A percentile compares a stretch with the other conserved stretches of the same genome.
Conservation (phyloP, 2,888 invertebrate species). For the Eumerus sabulonum region DNA sequence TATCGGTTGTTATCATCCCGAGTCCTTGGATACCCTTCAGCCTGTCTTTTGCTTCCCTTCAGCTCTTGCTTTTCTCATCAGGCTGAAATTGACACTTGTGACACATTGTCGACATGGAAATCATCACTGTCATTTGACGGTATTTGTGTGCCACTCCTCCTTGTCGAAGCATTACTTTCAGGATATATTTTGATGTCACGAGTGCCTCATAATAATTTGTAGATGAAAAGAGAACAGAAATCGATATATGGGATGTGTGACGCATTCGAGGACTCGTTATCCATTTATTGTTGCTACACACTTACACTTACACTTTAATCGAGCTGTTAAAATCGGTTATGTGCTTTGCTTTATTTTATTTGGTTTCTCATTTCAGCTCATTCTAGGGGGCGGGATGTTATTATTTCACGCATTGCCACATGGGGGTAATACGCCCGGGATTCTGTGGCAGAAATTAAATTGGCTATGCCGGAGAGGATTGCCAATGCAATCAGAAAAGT, state of each 20-base stretch:
- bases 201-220: slow-evolving; percentile 65
- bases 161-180: slow-evolving; percentile 32
- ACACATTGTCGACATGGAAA: slow-evolving; percentile 63
- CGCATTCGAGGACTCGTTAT: slow-evolving; percentile 33
- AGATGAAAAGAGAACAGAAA: slow-evolving; percentile 44
- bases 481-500: slow-evolving; percentile 42
- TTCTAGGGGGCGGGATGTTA: not conserved
- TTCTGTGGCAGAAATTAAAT: slow-evolving; percentile 36
- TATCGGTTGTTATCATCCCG: too few relatives aligned
- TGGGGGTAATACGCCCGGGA: slow-evolving; percentile 29
- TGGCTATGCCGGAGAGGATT: slow-evolving; percentile 24
- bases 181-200: slow-evolving; percentile 33
- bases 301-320: slow-evolving; percentile 37
- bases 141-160: slow-evolving; percentile 15
- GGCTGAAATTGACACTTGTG: slow-evolving; percentile 48
- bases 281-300: slow-evolving; percentile 23
- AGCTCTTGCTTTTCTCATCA: slow-evolving; percentile 5
- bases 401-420: slow-evolving; percentile 19
- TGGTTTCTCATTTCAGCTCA: slow-evolving; percentile 3
- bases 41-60: slow-evolving; percentile 12
- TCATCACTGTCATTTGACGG: slow-evolving; percentile 54
- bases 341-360: not conserved
- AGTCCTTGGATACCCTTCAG: not conserved
- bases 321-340: not conserved
- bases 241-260: slow-evolving; percentile 49